Base-by-base conservation (phyloP, 2,888 invertebrate species). In the Caenorhabditis becei region DNA sequence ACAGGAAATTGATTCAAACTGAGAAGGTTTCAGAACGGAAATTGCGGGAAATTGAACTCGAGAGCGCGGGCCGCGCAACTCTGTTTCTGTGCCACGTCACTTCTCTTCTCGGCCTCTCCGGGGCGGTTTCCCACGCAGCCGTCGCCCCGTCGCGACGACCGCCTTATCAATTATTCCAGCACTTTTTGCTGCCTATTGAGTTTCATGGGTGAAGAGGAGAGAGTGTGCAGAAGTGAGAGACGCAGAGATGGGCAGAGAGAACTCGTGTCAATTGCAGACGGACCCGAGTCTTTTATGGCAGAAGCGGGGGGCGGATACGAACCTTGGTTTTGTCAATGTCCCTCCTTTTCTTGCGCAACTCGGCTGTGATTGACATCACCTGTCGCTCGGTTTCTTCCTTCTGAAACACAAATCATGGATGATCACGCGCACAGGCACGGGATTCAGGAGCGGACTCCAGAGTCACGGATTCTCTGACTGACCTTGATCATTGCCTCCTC, bases 401-500 rank as follows among this genome's bases (percentile, higher is more conserved):
- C 87, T 89, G 77, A 79, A 83, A 62, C 32, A 54, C 37, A 69
- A 47, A 65, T 54, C 51, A 61, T 65, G 32, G 24, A 35, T 51
- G 35, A 16, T 11, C 20, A 26, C 14, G 2, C 10, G 14, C 47
- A 49, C n/a, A 26, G 18, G 62, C 58, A 26, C 14, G 11, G 11
- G 41, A 11, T 41, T 41, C 41, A 41, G 41, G 14, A 2, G 18
- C 5, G 18, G 10, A 47, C 18, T 41, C 41, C 47, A 47, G n/a
- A 20, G 23, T 69, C 67, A 58, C 24, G 35, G 23, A 35, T 69
- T 44, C 28, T 62, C 18, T 44, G 16, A 23, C 66, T 23, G 47
- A 88, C 88, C 85, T 87, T 88, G 10, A 70, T 47, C 61, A 83
- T 56, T 3, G 90, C 90, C 49, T 89, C 89, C 54, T 91, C 90